Percentiles rank a stretch among this genome's conserved stretches.
phyloP scores from a whole-genome alignment of 2,113 vertebrate species.

The Forbesichthys papilliferus region DNA sequence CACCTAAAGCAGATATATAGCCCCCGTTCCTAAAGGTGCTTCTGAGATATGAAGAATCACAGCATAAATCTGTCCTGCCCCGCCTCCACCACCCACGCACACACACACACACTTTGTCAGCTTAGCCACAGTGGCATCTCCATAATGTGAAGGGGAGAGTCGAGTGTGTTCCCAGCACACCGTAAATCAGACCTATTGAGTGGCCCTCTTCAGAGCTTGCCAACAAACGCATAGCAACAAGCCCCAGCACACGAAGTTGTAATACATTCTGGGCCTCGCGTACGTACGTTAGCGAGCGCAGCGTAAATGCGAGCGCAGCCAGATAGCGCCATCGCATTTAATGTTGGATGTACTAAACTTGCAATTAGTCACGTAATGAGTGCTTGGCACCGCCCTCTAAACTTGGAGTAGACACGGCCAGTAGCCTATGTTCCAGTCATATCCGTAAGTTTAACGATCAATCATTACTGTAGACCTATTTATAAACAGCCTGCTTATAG shows the following conservation, averaged over 20 bases:
- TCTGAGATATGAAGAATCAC: constrained; percentile 36
- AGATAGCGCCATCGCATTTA: too few relatives aligned
- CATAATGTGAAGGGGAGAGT: constrained; percentile 58
- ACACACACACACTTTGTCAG: constrained; percentile 26
- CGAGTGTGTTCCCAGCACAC: constrained; percentile 41
- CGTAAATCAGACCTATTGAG: constrained; percentile 52
- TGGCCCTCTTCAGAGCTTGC: constrained; percentile 27
- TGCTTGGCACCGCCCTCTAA: too few relatives aligned
- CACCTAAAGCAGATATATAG: constrained; percentile 32
- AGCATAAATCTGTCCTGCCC: constrained; percentile 47
- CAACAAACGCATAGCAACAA: background rate
- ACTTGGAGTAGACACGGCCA: too few relatives aligned
- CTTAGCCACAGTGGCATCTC: constrained; percentile 26
- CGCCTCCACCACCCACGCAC: background rate
- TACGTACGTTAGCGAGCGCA: too few relatives aligned
- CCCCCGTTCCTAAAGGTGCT: constrained; percentile 39
- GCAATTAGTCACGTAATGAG: too few relatives aligned
- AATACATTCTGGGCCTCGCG: background rate
- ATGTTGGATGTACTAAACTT: too few relatives aligned
- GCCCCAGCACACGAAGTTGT: background rate
- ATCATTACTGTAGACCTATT: too few relatives aligned
- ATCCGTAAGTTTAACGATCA: too few relatives aligned
- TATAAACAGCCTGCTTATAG: too few relatives aligned
- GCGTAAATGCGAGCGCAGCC: too few relatives aligned
- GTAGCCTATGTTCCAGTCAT: too few relatives aligned